phyloP scores from a whole-genome alignment of 2,888 invertebrate genomes.

The Dione vanillae region DNA sequence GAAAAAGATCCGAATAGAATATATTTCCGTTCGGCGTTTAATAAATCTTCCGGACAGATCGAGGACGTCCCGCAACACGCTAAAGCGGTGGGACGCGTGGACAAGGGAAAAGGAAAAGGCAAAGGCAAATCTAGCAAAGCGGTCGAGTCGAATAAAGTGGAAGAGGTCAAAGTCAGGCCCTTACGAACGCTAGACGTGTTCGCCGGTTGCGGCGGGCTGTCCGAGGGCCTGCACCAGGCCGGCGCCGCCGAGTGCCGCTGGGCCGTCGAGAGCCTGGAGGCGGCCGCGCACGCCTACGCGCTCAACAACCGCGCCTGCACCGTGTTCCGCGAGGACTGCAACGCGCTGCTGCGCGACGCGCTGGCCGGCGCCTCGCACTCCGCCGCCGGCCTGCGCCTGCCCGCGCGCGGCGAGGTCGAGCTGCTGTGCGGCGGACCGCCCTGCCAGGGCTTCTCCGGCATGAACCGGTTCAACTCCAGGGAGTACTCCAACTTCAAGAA shows the following conservation, averaged over 20 bases:
- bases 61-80: constrained; percentile 86
- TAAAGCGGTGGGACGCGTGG: constrained; percentile 82
- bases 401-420: constrained; percentile 92
- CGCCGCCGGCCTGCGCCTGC: constrained; percentile 83
- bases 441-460: constrained; percentile 95
- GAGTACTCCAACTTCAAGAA: constrained; percentile 94
- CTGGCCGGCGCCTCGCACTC: constrained; percentile 85
- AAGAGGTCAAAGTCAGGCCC: constrained; percentile 71
- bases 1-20: constrained; percentile 87
- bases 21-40: constrained; percentile 89
- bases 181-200: constrained; percentile 91
- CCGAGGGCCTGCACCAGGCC: constrained; percentile 88
- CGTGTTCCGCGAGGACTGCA: constrained; percentile 94
- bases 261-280: constrained; percentile 92
- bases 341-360: constrained; percentile 86
- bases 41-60: constrained; percentile 81
- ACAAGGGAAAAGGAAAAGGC: constrained; percentile 87
- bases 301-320: constrained; percentile 89
- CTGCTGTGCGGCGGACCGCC: constrained; percentile 94
- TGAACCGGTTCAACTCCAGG: constrained; percentile 93
- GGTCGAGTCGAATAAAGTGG: constrained; percentile 53
- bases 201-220: constrained; percentile 93
- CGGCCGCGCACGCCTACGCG: constrained; percentile 91
- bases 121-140: constrained; percentile 85
- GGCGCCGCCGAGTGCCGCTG: constrained; percentile 89